Evolutionary conservation across 2,888 invertebrate genomes (phyloP), one percentile per base, ranked within the genome.

Genomic region (Cephus runcator): DNA sequence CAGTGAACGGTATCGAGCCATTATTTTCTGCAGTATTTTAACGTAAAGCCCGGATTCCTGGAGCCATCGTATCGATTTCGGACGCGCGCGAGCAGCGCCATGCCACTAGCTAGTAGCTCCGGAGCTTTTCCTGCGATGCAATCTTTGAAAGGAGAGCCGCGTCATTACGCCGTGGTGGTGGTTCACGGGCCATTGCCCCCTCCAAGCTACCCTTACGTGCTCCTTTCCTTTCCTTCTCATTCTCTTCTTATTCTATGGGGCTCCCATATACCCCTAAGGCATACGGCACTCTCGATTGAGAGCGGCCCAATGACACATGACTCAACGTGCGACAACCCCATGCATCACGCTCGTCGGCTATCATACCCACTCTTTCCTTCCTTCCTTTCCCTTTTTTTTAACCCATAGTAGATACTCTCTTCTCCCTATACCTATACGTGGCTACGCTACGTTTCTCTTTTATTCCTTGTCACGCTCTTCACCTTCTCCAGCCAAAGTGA

Each of bases 111-210:
- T 56, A n/a, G 40, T 78, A 76, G 76, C 73, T 73, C 73, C 69
- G 84, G 86, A 87, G 90, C 89, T 90, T 91, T 91, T 90, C 90
- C 89, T 88, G 87, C 90, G 90, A 91, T 91, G 91, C 91, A 91
- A 91, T 91, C 91, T 91, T 91, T 90, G 91, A 91, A 91, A 91
- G 89, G 90, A 91, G 91, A 90, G 88, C 87, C 90, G 91, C 91
- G 88, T 91, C 91, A 91, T 91, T 91, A 91, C 90, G 88, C 86
- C 88, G 86, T 86, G 83, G 88, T 87, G 88, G 88, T 87, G 88
- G 89, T 91, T 91, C 90, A 91, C 90, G 91, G 90, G 86, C 91
- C 91, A 91, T 91, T 91, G 90, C 89, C 87, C 87, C 85, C 82
- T 83, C 87, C 81, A 78, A 82, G 81, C 81, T 83, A 84, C 82